Conservation (phyloP, 2,797 vertebrate species). For the Bradypus variegatus region DNA sequence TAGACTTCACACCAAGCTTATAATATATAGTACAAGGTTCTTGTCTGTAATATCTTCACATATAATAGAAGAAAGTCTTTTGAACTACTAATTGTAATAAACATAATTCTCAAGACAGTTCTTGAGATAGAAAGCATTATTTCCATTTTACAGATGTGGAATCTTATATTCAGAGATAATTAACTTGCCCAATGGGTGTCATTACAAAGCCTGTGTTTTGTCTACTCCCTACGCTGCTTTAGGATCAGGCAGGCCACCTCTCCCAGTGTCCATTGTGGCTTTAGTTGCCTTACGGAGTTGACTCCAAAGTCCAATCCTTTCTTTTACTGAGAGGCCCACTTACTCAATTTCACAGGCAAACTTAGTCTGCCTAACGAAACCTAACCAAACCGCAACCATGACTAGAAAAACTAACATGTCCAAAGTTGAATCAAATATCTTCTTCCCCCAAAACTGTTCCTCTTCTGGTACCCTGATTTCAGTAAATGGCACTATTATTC, state of each 20-base stretch:
- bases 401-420: neutral
- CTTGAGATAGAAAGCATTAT: neutral
- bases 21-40: neutral
- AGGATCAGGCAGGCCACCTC: neutral
- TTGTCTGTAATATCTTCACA: neutral
- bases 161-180: neutral
- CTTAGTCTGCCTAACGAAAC: neutral
- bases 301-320: neutral
- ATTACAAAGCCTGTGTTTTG: neutral
- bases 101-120: neutral
- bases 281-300: neutral
- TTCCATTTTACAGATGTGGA: slow-evolving; percentile 11
- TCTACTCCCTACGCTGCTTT: neutral
- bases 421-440: neutral
- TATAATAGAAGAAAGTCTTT: neutral
- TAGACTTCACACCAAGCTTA: neutral
- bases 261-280: neutral
- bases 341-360: neutral
- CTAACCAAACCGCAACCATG: neutral
- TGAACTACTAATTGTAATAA: neutral
- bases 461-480: neutral
- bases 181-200: neutral
- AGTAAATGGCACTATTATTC: neutral
- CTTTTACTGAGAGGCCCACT: neutral
- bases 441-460: neutral